phyloP scores from a whole-genome alignment of 2,113 vertebrate genomes.

The Stictonetta naevosa region DNA sequence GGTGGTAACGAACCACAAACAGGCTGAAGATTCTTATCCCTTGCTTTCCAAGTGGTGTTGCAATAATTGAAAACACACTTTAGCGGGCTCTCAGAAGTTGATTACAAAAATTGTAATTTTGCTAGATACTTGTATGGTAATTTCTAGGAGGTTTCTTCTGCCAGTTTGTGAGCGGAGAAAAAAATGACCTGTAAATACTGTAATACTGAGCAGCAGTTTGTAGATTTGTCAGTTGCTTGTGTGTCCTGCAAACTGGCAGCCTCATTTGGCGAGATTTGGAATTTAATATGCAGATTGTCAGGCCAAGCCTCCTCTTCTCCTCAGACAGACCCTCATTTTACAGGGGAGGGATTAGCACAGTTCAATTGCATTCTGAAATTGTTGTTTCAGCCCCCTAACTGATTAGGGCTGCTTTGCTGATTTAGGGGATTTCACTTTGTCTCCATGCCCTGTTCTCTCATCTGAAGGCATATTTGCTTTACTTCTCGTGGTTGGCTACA shows the following conservation, averaged over 20 bases:
- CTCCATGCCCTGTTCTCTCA: not conserved
- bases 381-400: not conserved
- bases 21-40: not conserved
- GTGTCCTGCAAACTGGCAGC: not conserved
- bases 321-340: conserved; percentile 25
- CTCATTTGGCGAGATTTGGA: conserved; percentile 41
- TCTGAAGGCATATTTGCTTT: not conserved
- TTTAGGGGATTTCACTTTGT: conserved; percentile 12
- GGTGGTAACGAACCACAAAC: not conserved
- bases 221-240: not conserved
- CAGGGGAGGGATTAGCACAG: not conserved
- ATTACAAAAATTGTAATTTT: not conserved
- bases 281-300: conserved; percentile 46
- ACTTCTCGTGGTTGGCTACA: not conserved
- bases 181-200: not conserved
- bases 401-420: not conserved
- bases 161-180: conserved; percentile 7
- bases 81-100: not conserved
- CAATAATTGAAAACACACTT: not conserved
- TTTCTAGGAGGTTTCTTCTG: not conserved
- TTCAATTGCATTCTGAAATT: conserved; percentile 12
- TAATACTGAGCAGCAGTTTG: not conserved
- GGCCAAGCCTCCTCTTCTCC: not conserved
- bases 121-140: not conserved
- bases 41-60: conserved; percentile 1